These are phyloP conservation scores for Phataginus tetradactyla DNA, from an alignment of 2,797 vertebrate species.

Conservation along the genomic window DNA sequence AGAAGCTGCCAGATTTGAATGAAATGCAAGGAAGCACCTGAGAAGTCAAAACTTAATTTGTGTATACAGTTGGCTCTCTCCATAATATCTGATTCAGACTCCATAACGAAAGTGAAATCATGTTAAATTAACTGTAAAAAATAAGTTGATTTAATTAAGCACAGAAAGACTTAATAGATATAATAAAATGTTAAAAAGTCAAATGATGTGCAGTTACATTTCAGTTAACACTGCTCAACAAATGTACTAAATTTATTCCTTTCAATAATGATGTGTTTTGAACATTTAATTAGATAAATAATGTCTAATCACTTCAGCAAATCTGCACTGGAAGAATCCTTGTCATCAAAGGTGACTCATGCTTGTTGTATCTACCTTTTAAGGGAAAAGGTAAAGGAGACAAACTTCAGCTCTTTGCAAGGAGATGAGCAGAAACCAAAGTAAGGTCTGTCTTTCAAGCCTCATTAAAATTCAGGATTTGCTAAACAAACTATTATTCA, in stretches of 20 bases:
- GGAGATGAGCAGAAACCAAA: slow-evolving; percentile 63
- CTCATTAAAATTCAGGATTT: slow-evolving; percentile 88
- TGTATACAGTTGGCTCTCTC: slow-evolving; percentile 83
- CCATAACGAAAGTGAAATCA: slow-evolving; percentile 88
- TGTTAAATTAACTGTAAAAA: slow-evolving; percentile 91
- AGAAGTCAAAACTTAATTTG: slow-evolving; percentile 76
- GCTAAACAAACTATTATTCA: slow-evolving; percentile 90
- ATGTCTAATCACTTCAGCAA: slow-evolving; percentile 90
- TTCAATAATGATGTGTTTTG: slow-evolving; percentile 91
- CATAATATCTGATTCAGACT: slow-evolving; percentile 85
- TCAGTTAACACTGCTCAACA: slow-evolving; percentile 88
- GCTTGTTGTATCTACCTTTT: slow-evolving; percentile 83
- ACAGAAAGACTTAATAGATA: slow-evolving; percentile 90
- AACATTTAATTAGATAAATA: slow-evolving; percentile 91
- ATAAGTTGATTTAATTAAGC: slow-evolving; percentile 91
- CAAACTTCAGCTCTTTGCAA: slow-evolving; percentile 71
- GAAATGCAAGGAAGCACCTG: slow-evolving; percentile 79
- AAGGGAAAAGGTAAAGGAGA: slow-evolving; percentile 74
- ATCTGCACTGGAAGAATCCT: slow-evolving; percentile 88
- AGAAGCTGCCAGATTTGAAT: slow-evolving; percentile 44
- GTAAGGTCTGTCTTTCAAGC: slow-evolving; percentile 78
- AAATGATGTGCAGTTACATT: slow-evolving; percentile 90
- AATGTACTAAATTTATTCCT: slow-evolving; percentile 89
- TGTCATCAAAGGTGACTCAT: slow-evolving; percentile 87
- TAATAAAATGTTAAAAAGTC: slow-evolving; percentile 92